Evolutionary conservation across 2,888 invertebrate genomes (phyloP).

Genomic region (Rotaria macrura): DNA sequence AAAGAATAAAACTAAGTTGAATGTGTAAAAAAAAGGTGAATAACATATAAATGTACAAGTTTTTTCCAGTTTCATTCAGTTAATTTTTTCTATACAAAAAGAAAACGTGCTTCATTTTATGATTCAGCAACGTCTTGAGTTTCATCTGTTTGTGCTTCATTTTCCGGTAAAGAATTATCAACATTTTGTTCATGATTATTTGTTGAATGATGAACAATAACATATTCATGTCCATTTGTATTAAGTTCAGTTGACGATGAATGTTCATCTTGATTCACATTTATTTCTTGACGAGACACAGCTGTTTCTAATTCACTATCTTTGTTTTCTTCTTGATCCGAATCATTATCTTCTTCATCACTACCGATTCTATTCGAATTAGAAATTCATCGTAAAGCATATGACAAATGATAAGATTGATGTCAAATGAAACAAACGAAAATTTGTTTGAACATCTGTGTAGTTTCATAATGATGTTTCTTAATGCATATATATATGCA

Average conservation of each 20-base stretch:
- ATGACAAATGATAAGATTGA: too few relatives aligned
- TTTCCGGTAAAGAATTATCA: not conserved
- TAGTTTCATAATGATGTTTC: too few relatives aligned
- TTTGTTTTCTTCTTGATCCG: not conserved
- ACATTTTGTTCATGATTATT: not conserved
- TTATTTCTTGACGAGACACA: not conserved
- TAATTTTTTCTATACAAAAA: not conserved
- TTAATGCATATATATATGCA: too few relatives aligned
- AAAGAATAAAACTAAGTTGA: not conserved
- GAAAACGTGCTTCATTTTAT: not conserved
- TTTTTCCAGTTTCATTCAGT: too few relatives aligned
- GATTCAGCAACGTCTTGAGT: not conserved
- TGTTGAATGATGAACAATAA: not conserved
- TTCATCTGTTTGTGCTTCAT: not conserved
- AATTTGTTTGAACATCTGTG: too few relatives aligned
- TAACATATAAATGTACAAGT: not conserved
- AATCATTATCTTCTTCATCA: conserved; percentile 17
- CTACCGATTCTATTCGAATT: not conserved
- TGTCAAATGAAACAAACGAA: too few relatives aligned
- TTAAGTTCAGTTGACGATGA: not conserved
- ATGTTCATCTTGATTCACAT: not conserved
- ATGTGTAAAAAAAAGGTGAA: not conserved
- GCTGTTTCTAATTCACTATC: conserved; percentile 1
- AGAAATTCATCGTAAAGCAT: too few relatives aligned
- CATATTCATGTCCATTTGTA: not conserved